phyloP scores from a whole-genome alignment of 23 tunicate species.

The Halocynthia aurantium region DNA sequence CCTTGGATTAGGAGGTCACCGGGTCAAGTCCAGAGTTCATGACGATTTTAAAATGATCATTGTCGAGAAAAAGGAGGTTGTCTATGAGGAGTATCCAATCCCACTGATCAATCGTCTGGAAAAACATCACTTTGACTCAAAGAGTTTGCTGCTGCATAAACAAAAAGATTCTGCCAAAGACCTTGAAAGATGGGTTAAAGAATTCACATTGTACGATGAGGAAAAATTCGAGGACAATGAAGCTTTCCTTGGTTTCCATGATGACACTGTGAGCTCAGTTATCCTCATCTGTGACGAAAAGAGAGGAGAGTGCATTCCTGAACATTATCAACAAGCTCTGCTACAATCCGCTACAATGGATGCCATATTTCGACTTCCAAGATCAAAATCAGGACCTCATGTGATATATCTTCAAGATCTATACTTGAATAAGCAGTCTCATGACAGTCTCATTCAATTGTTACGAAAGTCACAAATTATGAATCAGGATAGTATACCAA shows the following conservation, averaged over 20 bases:
- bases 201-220: slow-evolving; percentile 12
- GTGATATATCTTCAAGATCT: slow-evolving; percentile 12
- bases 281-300: slow-evolving; percentile 3
- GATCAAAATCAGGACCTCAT: slow-evolving; percentile 23
- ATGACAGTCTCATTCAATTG: slow-evolving; percentile 38
- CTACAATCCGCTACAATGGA: slow-evolving; percentile 76
- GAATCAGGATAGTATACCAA: neutral
- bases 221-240: slow-evolving; percentile 17
- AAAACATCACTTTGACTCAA: slow-evolving; percentile 56
- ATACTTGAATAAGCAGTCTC: slow-evolving; percentile 41
- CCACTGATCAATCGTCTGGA: slow-evolving; percentile 69
- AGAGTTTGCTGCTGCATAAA: slow-evolving; percentile 27
- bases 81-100: slow-evolving; percentile 70
- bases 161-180: slow-evolving; percentile 7
- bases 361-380: slow-evolving; percentile 44
- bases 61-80: slow-evolving; percentile 56
- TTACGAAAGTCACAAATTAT: neutral
- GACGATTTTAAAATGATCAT: slow-evolving; percentile 49
- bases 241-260: slow-evolving; percentile 40
- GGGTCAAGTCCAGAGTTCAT: slow-evolving; percentile 54
- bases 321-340: slow-evolving; percentile 1
- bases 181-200: slow-evolving; percentile 27
- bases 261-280: slow-evolving; percentile 53
- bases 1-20: slow-evolving; percentile 74
- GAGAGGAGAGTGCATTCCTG: neutral